Percentiles rank a stretch among this genome's conserved stretches.
Conservation (phyloP, 1,140 invertebrate genomes). For the Cyphomyrmex costatus region DNA sequence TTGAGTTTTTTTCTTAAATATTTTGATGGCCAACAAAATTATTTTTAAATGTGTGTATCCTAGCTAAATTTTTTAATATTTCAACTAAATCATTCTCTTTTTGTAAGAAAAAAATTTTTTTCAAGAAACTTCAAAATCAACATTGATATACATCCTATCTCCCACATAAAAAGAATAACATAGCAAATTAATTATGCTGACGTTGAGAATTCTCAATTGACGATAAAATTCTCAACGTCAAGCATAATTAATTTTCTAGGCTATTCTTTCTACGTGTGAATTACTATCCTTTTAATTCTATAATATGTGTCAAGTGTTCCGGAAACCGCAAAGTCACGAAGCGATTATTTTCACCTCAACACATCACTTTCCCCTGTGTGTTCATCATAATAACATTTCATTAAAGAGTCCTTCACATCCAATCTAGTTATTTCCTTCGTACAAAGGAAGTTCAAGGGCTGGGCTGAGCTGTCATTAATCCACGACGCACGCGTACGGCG, state of each 20-base stretch:
- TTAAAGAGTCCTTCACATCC: slow-evolving; percentile 16
- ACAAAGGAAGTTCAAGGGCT: slow-evolving; percentile 4
- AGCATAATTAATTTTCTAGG: neutral
- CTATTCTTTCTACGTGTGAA: neutral
- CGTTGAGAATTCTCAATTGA: neutral
- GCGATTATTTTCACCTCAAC: slow-evolving; percentile 7
- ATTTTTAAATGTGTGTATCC: too few species aligned
- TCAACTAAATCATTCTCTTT: too few species aligned
- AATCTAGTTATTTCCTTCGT: slow-evolving; percentile 34
- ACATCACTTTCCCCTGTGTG: neutral
- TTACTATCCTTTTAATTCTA: neutral
- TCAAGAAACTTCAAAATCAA: neutral
- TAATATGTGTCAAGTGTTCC: neutral
- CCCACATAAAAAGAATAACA: neutral
- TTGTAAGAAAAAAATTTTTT: neutral
- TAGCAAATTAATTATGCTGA: neutral
- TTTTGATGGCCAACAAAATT: too few species aligned
- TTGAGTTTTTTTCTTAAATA: too few species aligned
- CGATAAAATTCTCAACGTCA: neutral
- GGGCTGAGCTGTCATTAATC: slow-evolving; percentile 26
- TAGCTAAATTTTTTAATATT: too few species aligned
- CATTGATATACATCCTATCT: neutral
- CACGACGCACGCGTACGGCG: neutral
- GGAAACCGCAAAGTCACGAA: slow-evolving; percentile 14
- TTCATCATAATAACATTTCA: slow-evolving; percentile 12